These are phyloP conservation scores for Seira musarum DNA, from an alignment of 2,888 invertebrate genomes.

Conservation along the genomic window DNA sequence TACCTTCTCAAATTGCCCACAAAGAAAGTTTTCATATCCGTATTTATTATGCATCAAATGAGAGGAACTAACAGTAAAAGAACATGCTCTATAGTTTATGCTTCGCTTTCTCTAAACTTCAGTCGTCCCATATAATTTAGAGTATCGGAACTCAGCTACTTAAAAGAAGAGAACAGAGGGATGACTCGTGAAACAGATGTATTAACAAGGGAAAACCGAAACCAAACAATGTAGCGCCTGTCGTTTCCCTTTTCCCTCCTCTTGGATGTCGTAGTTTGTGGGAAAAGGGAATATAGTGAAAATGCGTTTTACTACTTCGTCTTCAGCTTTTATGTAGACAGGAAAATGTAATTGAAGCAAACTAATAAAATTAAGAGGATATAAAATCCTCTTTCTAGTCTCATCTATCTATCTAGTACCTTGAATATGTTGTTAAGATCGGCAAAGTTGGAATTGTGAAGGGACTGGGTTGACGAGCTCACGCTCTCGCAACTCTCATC, in stretches of 20 bases:
- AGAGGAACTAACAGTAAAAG: too few species aligned
- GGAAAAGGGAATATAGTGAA: slow-evolving; percentile 11
- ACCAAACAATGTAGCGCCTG: background rate
- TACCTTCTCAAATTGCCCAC: too few species aligned
- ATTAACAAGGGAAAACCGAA: slow-evolving; percentile 24
- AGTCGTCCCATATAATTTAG: too few species aligned
- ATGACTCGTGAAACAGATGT: slow-evolving; percentile 35
- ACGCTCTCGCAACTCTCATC: slow-evolving; percentile 47
- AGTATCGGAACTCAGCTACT: too few species aligned
- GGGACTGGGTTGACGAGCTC: slow-evolving; percentile 46
- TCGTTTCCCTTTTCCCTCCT: too few species aligned
- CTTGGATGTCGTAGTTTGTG: too few species aligned
- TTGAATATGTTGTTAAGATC: slow-evolving; percentile 59
- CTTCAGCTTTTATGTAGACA: background rate
- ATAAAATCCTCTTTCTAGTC: background rate
- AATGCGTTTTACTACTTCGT: background rate
- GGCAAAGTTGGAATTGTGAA: slow-evolving; percentile 48
- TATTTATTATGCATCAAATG: too few species aligned
- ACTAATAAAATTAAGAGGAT: slow-evolving; percentile 40
- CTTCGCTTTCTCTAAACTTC: too few species aligned
- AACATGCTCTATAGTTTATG: too few species aligned
- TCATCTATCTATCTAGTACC: slow-evolving; percentile 27
- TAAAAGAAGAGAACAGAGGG: too few species aligned
- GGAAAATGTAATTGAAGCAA: slow-evolving; percentile 30
- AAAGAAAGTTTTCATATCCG: too few species aligned